Percentiles rank a stretch among this genome's conserved stretches.
These are phyloP conservation scores for Quiscalus mexicanus DNA, from an alignment of 2,113 vertebrate species.

Conservation along the genomic window DNA sequence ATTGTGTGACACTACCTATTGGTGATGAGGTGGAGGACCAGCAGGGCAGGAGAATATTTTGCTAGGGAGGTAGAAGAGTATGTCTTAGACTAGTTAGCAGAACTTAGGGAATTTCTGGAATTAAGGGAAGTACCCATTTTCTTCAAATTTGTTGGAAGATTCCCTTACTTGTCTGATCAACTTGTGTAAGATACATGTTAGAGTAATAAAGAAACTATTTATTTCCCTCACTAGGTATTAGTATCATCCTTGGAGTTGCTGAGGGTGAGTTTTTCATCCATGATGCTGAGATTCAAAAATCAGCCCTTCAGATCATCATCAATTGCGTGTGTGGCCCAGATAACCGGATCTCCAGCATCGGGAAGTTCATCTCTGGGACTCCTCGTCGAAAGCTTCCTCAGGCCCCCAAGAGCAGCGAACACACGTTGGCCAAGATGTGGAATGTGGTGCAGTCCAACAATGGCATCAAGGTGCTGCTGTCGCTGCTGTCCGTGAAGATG, in stretches of 20 bases:
- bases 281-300: constrained; percentile 98
- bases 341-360: constrained; percentile 94
- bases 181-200: background rate
- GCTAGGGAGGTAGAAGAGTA: background rate
- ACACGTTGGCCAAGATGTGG: constrained; percentile 96
- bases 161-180: background rate
- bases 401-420: constrained; percentile 87
- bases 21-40: background rate
- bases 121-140: background rate
- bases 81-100: background rate
- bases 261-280: constrained; percentile 98
- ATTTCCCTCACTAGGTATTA: constrained; percentile 84
- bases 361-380: constrained; percentile 94
- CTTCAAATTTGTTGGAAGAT: background rate
- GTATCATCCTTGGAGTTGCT: constrained; percentile 95
- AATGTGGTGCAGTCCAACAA: constrained; percentile 98
- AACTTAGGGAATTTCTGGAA: background rate
- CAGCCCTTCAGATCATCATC: constrained; percentile 96
- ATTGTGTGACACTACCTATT: background rate
- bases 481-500: constrained; percentile 94
- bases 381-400: constrained; percentile 91
- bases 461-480: constrained; percentile 97
- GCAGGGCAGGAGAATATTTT: background rate
- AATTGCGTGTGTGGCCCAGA: constrained; percentile 97
- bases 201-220: background rate